Base-by-base conservation (phyloP, 2,888 invertebrate species). In the Noctua comes region DNA sequence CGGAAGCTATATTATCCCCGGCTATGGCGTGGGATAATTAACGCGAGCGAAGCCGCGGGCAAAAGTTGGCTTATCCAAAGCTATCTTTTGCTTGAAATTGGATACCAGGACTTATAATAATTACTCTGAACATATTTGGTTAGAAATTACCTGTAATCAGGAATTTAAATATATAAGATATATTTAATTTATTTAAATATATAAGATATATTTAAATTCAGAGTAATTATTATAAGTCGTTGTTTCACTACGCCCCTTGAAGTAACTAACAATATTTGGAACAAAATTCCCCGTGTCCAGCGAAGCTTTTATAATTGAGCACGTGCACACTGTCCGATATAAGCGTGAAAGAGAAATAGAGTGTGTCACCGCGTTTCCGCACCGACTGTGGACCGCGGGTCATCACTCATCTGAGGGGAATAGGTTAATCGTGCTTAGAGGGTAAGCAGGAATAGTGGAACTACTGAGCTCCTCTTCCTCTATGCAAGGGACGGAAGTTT, bases 321-420 rank as follows among this genome's bases (percentile, higher is more conserved):
- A 65, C 36, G 43, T 70, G 46, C 48, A 21, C 51, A 31, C 27
- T 46, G 59, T 73, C 48, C 40, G 59, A 27, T 76, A 69, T 69
- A 69, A 62, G 62, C 62, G 18, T 71, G 31, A 68, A 62, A 68
- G 70, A 71, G 54, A 77, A 77, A 83, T 62, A 68, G 46, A 82
- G 59, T 77, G 48, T 83, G 70, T 83, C 70, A 77, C 54, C 59
- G 27, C 8, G 54, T 83, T 83, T 83, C 71, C 71, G 62, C 62
- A 77, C 71, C 68, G 27, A 36, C n/a, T 68, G 51, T 21, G 31
- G 77, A 57, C 62, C 11, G 31, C n/a, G 48, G 46, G 70, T 71
- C 81, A 71, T 81, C 81, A 73, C 81, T 79, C 51, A 74, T 24
- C 57, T 24, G 51, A 69, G 18, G 54, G 18, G 65, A 43, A 51